Base-by-base conservation (phyloP, 2,888 invertebrate genomes). In the Monochamus alternatus region DNA sequence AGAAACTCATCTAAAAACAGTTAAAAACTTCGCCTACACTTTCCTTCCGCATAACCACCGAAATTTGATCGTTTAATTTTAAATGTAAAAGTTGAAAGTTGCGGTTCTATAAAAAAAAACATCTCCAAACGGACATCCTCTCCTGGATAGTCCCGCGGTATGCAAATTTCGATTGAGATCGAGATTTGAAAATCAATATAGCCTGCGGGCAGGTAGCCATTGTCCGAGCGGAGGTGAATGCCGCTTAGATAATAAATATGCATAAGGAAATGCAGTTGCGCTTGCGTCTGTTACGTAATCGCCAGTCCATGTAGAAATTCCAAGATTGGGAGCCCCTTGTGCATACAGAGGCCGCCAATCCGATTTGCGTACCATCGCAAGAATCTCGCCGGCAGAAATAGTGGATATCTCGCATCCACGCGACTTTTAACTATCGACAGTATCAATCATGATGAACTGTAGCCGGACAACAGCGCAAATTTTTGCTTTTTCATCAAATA, bases 111-210 rank as follows among this genome's bases (percentile, higher is more conserved):
- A 51, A n/a, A 51, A 55, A 55, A 55, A 55, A 55, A 55, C 5
- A 55, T n/a, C 10, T n/a, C n/a, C 10, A 55, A 58, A 43, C 68
- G 68, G 68, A 68, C 58, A 67, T 67, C 67, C 68, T 59, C n/a
- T 38, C 32, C 22, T 14, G 58, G 32, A 30, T 52, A n/a, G 68
- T 38, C 47, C 32, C 22, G 68, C 59, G 10, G 38, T 59, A 69
- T 60, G 69, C 60, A 60, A 69, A 69, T 69, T 69, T 31, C 47
- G 67, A 68, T 44, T 68, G 43, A 58, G 69, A 69, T 69, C 60
- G 44, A 69, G 74, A 62, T 62, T 74, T 74, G 67, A 74, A 74
- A 74, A 74, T 74, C 74, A 74, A 74, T 74, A 74, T 58, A 69
- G 74, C 65, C 64, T 62, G 69, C 63, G 44, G 69, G 74, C 69